Evolutionary conservation across 2,888 invertebrate genomes (phyloP), one percentile per base, ranked within the genome.

Genomic region (Archaeoteleia sp.): DNA sequence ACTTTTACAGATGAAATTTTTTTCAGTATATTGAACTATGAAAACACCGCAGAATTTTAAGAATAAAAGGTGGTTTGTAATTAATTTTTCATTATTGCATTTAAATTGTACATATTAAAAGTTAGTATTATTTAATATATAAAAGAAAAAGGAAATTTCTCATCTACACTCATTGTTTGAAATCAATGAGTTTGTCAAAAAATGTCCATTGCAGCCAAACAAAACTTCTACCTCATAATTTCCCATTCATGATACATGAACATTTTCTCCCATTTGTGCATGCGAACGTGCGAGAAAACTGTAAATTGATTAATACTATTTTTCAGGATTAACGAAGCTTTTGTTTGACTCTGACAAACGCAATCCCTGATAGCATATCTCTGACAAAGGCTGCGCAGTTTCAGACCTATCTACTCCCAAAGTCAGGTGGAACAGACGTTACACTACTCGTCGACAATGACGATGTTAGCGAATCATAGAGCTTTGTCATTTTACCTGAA

Each of bases 301-400:
- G 9, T 30, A 29, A 53, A 54, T 54, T 54, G 53, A 54, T 54
- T 29, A 54, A 42, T 34, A 25, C 34, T 42, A 29, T 54, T 54
- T 42, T 54, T n/a, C 15, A 25, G 30, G 30, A 54, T 39, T 54
- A 42, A 54, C 34, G 34, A 54, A 34, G 14, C 42, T 20, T 34
- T 54, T 54, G 53, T 54, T 54, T 42, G 53, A 54, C 30, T 12
- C 42, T 34, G 34, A 20, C 42, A 42, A 42, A 54, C 30, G 15
- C 53, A 25, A 34, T 34, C 42, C 20, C 42, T 13, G 42, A 9
- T n/a, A n/a, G n/a, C n/a, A n/a, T n/a, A n/a, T n/a, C 13, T 40
- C 42, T 42, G 34, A 54, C 53, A 54, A 54, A 42, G 42, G 34
- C 39, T 25, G 14, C 35, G n/a, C 7, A 2, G 23, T 34, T 54